These are phyloP conservation scores for Matsumurasca onukii DNA, from an alignment of 1,140 invertebrate species.

Conservation along the genomic window DNA sequence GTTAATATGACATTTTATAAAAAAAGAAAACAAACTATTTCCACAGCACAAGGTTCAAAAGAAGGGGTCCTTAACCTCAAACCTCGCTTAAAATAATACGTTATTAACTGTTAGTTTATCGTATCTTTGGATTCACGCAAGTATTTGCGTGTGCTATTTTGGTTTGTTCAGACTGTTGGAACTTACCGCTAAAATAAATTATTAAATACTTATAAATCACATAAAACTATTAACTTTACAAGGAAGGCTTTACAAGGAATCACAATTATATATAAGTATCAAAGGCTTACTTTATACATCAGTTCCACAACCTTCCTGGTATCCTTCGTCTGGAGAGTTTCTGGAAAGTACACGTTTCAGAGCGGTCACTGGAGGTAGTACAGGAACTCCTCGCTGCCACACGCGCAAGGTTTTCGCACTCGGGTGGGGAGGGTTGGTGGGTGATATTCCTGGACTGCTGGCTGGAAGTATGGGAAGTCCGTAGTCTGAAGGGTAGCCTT, in stretches of 20 bases:
- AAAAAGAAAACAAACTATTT: no score
- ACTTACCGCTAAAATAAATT: conserved; percentile 16
- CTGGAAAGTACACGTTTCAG: conserved; percentile 75
- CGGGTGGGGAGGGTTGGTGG: conserved; percentile 48
- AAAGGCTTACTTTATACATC: conserved; percentile 67
- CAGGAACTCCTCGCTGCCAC: conserved; percentile 81
- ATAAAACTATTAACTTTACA: conserved; percentile 3
- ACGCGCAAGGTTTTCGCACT: conserved; percentile 75
- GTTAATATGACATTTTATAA: no score
- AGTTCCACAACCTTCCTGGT: conserved; percentile 88
- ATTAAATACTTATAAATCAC: conserved; percentile 22
- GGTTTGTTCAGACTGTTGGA: conserved; percentile 18
- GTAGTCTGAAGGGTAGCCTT: conserved; percentile 73
- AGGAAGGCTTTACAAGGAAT: conserved; percentile 24
- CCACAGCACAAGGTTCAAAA: no score
- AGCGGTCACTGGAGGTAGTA: conserved; percentile 76
- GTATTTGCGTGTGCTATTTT: conserved; percentile 6
- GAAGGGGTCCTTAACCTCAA: no score
- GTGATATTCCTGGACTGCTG: conserved; percentile 42
- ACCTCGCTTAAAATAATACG: conserved; percentile 4
- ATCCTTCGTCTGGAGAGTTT: conserved; percentile 86
- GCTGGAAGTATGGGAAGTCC: conserved; percentile 64
- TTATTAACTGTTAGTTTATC: conserved; percentile 4
- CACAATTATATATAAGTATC: conserved; percentile 34
- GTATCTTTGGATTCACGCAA: conserved; percentile 11